Base-by-base conservation (phyloP, 2,888 invertebrate genomes). In the Phrixothrix hirtus region DNA sequence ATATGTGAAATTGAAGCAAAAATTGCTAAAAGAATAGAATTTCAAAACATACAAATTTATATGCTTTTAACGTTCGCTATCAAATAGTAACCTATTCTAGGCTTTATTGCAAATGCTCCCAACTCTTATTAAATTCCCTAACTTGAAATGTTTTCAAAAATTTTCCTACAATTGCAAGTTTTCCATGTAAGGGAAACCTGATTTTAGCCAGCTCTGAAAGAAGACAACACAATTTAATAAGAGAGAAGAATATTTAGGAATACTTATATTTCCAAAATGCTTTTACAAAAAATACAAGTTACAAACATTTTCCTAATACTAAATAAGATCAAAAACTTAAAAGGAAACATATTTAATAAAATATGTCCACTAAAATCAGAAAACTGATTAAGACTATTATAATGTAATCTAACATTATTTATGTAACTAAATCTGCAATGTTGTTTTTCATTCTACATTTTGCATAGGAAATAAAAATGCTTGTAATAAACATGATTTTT, bases 261-360 rank as follows among this genome's bases (percentile, higher is more conserved):
- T 37, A 35, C n/a, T 53, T 60, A 60, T 60, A 56, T 58, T 63
- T 61, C 55, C 65, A 68, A 68, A 70, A 68, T 68, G 70, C 70
- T 70, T 65, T 70, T 72, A 72, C 71, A 71, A 72, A 72, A 71
- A 70, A 70, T 72, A 70, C 69, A 68, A 66, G 65, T 21, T 64
- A 68, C 63, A 61, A 67, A 65, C 61, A 66, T 67, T 67, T 62
- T 63, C 62, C 67, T 68, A 67, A 57, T 53, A 49, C 64, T 64
- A 67, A 64, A 61, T 58, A 56, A 53, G 47, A 55, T 48, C 49
- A 26, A 58, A 32, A 50, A 52, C 17, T 38, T 35, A 36, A 29
- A 47, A 35, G n/a, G 6, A 37, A 30, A 17, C 12, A 5, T 7
- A 29, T 12, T 12, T 17, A 27, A 3, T 9, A n/a, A 35, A 5